Base-by-base conservation (phyloP, 1,140 invertebrate species). In the Drusus annulatus region DNA sequence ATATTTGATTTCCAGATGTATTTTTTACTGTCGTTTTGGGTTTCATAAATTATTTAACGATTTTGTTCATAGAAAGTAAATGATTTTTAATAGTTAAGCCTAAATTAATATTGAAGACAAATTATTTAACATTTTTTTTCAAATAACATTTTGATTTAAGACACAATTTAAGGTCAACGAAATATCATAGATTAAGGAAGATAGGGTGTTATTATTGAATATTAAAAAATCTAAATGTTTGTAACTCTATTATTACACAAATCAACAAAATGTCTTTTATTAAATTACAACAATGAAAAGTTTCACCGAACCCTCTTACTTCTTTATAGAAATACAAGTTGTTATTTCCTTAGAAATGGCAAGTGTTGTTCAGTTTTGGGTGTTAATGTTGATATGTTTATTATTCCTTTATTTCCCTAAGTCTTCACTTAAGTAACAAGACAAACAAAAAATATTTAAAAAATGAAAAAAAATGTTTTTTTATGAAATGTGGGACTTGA, bases 211-310 rank as follows among this genome's bases (percentile, higher is more conserved):
- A 45, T 45, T 45, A 45, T 45, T 45, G 36, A 45, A 13, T 13
- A 13, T 45, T 45, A 45, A 45, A 45, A 45, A 45, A 45, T 60
- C 56, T 21, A 60, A 60, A 21, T 19, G 16, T 65, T 65, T n/a
- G n/a, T 28, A 25, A 65, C 21, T 25, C 36, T 50, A 69, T 69
- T 69, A 45, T 69, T 69, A 69, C 36, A 74, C 51, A 74, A 74
- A 54, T 56, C 50, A 56, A 74, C 19, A 74, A 74, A 54, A 74
- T 74, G 71, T 74, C 71, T 74, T 74, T 74, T 58, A 74, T 74
- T 74, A 74, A 28, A 36, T 54, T 54, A 74, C 50, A 17, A 25
- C 71, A 56, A 74, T 7, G 28, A 74, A 68, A 51, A 69, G 16
- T n/a, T 69, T n/a, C 36, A 69, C 16, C 23, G n/a, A 16, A 31